phyloP scores from a whole-genome alignment of 1,140 invertebrate species.

The Oreohelix idahoensis region DNA sequence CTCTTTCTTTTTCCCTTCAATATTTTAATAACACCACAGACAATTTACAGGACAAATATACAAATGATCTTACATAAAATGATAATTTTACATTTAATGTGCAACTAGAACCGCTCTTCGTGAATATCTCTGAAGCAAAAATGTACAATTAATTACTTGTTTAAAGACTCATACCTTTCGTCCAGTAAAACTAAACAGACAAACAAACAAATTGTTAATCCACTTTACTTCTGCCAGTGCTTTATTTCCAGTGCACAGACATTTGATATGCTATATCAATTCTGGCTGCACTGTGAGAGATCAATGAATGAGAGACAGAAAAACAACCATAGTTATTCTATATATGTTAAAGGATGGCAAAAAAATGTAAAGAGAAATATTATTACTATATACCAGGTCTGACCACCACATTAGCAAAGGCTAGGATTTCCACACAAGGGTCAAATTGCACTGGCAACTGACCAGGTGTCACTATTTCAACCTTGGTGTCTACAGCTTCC shows the following conservation, averaged over 20 bases:
- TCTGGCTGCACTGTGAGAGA: not conserved
- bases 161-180: too few species aligned
- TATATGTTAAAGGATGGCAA: not conserved
- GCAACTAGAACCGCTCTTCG: too few species aligned
- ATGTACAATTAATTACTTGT: too few species aligned
- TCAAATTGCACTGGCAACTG: conserved; percentile 38
- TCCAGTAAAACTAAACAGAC: too few species aligned
- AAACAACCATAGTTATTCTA: not conserved
- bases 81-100: too few species aligned
- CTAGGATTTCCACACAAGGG: conserved; percentile 29
- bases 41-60: too few species aligned
- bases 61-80: too few species aligned
- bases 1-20: too few species aligned
- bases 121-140: too few species aligned
- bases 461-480: conserved; percentile 32
- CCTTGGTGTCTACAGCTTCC: conserved; percentile 37
- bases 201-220: not conserved
- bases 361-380: conserved; percentile 7
- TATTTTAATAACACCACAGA: too few species aligned
- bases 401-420: conserved; percentile 30
- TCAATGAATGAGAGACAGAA: not conserved
- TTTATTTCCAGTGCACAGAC: conserved; percentile 25
- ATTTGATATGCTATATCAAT: not conserved
- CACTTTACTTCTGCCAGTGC: not conserved
- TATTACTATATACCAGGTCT: conserved; percentile 37